Evolutionary conservation across 2,113 vertebrate species (phyloP).

Genomic region (Myrmecobius fasciatus): DNA sequence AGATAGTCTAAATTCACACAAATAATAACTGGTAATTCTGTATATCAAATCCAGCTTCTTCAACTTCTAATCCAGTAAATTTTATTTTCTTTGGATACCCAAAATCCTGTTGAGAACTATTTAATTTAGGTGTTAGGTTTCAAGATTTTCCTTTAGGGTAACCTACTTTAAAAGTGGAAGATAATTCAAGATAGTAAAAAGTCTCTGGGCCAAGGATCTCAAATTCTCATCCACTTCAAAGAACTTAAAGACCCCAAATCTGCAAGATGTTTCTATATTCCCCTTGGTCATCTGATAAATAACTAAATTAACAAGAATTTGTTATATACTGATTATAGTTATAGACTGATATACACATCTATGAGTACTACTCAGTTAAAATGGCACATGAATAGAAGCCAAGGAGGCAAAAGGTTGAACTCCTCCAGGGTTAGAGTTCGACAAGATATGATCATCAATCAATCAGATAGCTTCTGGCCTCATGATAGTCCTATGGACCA

Average conservation of each 20-base stretch:
- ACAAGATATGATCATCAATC: not conserved
- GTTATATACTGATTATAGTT: too few relatives aligned
- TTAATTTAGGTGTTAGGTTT: not conserved
- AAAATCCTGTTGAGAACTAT: not conserved
- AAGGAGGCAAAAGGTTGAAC: not conserved
- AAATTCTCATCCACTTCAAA: not conserved
- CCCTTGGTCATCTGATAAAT: not conserved
- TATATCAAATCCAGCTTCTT: not conserved
- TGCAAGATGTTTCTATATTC: not conserved
- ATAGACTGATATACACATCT: not conserved
- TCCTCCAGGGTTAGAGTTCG: not conserved
- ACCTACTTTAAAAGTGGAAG: not conserved
- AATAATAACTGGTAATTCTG: not conserved
- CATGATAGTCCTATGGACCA: too few relatives aligned
- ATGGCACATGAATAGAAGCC: not conserved
- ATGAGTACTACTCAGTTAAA: not conserved
- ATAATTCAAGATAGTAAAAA: not conserved
- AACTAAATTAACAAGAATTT: not conserved
- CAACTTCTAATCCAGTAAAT: not conserved
- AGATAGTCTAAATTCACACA: not conserved
- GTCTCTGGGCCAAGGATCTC: not conserved
- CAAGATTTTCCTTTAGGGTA: not conserved
- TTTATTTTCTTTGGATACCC: not conserved
- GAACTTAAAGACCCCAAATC: not conserved
- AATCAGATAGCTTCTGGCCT: too few relatives aligned